Evolutionary conservation across 2,113 vertebrate species (phyloP).

Genomic region (Baryphthengus martii): DNA sequence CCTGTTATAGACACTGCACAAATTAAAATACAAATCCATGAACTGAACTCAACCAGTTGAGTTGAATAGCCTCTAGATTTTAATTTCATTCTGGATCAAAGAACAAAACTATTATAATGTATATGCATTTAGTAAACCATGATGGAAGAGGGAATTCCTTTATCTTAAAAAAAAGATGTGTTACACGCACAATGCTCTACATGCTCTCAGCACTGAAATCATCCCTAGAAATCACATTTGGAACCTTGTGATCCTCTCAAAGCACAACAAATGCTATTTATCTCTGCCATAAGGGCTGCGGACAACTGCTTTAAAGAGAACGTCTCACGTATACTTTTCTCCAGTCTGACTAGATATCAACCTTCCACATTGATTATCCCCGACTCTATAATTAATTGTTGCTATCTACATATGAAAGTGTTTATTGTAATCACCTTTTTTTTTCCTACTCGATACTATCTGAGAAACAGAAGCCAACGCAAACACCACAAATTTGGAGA

Average conservation of each 20-base stretch:
- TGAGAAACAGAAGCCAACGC: not conserved
- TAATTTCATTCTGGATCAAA: not conserved
- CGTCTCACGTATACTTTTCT: not conserved
- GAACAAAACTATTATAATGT: not conserved
- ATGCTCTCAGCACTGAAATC: not conserved
- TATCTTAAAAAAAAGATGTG: not conserved
- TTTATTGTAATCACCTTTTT: not conserved
- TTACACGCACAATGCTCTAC: not conserved
- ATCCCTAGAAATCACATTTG: not conserved
- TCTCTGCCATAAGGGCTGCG: not conserved
- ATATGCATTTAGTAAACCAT: not conserved
- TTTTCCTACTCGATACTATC: not conserved
- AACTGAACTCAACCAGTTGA: not conserved
- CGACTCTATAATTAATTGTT: not conserved
- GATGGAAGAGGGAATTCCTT: not conserved
- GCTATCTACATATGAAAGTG: not conserved
- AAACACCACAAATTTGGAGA: not conserved
- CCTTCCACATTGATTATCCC: not conserved
- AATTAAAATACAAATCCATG: not conserved
- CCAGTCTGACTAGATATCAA: not conserved
- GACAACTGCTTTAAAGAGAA: not conserved
- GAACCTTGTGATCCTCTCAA: not conserved
- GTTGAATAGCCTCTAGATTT: not conserved
- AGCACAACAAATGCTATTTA: not conserved
- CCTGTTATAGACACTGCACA: not conserved